Conservation (phyloP, 2,113 vertebrate species). For the Epinephelus cyanopodus region DNA sequence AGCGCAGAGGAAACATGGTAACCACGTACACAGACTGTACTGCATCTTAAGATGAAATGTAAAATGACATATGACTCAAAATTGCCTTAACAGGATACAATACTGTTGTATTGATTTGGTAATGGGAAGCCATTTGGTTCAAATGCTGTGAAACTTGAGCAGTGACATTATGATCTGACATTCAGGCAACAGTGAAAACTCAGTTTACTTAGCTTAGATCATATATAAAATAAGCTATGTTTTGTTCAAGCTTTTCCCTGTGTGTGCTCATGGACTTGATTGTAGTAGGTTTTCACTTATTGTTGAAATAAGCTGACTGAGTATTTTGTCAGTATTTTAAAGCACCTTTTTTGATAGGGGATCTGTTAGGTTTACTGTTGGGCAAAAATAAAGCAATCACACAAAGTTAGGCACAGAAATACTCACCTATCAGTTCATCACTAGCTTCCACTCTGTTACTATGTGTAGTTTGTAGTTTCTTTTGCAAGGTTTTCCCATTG, state of each 20-base stretch:
- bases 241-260: slow-evolving; percentile 8
- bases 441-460: not conserved
- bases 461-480: slow-evolving; percentile 32
- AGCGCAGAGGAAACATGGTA: slow-evolving; percentile 97
- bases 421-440: slow-evolving; percentile 5
- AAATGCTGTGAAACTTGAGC: slow-evolving; percentile 45
- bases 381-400: slow-evolving; percentile 22
- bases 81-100: slow-evolving; percentile 32
- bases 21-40: slow-evolving; percentile 98
- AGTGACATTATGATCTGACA: slow-evolving; percentile 21
- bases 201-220: slow-evolving; percentile 21
- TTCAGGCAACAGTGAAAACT: slow-evolving; percentile 35
- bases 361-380: slow-evolving; percentile 2
- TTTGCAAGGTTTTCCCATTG: slow-evolving; percentile 49
- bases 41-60: slow-evolving; percentile 64
- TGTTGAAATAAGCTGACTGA: slow-evolving; percentile 29
- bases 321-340: slow-evolving; percentile 49
- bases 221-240: slow-evolving; percentile 28
- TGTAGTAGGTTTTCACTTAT: slow-evolving; percentile 34
- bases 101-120: slow-evolving; percentile 35
- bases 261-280: slow-evolving; percentile 23
- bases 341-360: slow-evolving; percentile 39
- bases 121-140: slow-evolving; percentile 29
- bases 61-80: not conserved
- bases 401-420: slow-evolving; percentile 12